Evolutionary conservation across 2,113 vertebrate genomes (phyloP).

Genomic region (Alosa alosa): DNA sequence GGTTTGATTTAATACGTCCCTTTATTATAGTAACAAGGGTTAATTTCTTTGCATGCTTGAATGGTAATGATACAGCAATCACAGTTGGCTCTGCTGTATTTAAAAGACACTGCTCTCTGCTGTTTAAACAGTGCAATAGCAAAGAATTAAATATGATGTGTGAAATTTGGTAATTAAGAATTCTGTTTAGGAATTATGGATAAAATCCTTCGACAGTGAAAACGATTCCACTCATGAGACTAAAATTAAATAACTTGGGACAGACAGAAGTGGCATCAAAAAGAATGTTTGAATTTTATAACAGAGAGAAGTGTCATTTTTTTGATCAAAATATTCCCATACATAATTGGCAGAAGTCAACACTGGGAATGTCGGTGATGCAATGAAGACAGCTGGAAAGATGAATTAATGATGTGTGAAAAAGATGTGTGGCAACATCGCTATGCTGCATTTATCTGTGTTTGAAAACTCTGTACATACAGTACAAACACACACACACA

Average conservation of each 20-base stretch:
- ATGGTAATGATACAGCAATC: background rate
- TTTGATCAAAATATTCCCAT: constrained; percentile 61
- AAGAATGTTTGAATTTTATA: constrained; percentile 56
- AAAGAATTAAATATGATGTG: constrained; percentile 41
- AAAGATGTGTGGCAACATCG: constrained; percentile 68
- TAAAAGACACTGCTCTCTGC: constrained; percentile 52
- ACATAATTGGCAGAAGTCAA: constrained; percentile 73
- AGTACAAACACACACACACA: background rate
- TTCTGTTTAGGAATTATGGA: constrained; percentile 14
- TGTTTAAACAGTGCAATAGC: constrained; percentile 51
- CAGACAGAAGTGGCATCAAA: constrained; percentile 47
- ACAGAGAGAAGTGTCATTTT: background rate
- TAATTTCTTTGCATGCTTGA: background rate
- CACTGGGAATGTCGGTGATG: constrained; percentile 66
- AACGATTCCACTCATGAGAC: background rate
- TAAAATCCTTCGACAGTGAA: constrained; percentile 2
- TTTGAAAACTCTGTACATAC: constrained; percentile 51
- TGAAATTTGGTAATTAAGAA: background rate
- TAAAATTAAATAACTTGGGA: background rate
- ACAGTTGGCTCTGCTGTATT: constrained; percentile 15
- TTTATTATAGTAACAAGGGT: background rate
- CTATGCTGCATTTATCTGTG: constrained; percentile 70
- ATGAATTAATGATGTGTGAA: constrained; percentile 70
- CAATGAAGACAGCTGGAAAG: constrained; percentile 51
- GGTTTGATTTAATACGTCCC: background rate